Conservation (phyloP, 2,113 vertebrate genomes). For the Lepisosteus osseus region DNA sequence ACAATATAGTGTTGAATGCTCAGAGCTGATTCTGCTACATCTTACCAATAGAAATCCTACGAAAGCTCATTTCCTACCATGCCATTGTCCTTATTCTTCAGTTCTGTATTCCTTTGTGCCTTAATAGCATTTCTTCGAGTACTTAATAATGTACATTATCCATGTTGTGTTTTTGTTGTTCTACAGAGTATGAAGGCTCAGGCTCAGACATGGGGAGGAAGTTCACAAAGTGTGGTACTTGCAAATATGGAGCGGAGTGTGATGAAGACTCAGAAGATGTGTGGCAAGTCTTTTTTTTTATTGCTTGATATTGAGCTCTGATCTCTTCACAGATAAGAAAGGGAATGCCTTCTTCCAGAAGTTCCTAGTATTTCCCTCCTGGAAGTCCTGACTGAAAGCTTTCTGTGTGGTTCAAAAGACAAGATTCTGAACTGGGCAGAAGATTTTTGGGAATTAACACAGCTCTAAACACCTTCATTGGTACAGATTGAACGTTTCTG, state of each 20-base stretch:
- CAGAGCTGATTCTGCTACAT: no score
- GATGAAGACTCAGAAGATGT: conserved; percentile 93
- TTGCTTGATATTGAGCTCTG: not conserved
- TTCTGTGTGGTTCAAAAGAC: not conserved
- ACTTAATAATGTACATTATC: no score
- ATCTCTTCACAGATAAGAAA: not conserved
- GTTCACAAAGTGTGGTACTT: conserved; percentile 87
- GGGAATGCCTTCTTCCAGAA: not conserved
- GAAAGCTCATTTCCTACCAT: no score
- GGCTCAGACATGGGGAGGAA: conserved; percentile 81
- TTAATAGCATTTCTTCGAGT: no score
- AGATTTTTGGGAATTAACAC: not conserved
- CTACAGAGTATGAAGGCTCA: conserved; percentile 86
- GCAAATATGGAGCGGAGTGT: conserved; percentile 92
- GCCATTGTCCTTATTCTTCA: no score
- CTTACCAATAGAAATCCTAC: no score
- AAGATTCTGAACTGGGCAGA: not conserved
- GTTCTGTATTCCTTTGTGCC: no score
- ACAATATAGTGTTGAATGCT: no score
- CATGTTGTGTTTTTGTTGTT: not conserved
- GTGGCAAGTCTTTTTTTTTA: conserved; percentile 69
- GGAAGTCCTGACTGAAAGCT: not conserved
- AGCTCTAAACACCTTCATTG: not conserved
- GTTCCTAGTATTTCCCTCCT: not conserved
- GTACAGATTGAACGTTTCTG: not conserved